phyloP scores from a whole-genome alignment of 2,888 invertebrate species.

The Terebella lapidaria region DNA sequence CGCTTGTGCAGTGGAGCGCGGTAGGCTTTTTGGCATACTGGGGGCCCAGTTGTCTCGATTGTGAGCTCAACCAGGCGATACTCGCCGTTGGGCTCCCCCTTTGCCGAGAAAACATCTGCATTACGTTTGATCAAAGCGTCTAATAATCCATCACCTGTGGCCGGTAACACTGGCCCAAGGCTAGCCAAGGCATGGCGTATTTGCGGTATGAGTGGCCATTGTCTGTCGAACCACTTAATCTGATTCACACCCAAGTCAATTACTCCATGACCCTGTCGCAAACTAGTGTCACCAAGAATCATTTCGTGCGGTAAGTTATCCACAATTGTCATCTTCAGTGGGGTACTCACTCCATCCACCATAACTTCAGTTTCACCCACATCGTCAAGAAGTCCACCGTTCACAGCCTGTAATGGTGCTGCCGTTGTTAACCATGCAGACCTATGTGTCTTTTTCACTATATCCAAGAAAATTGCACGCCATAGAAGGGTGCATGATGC shows the following conservation, averaged over 20 bases:
- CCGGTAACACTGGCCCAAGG: neutral
- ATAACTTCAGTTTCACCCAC: neutral
- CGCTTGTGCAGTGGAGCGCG: no score
- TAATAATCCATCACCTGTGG: neutral
- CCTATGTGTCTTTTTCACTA: neutral
- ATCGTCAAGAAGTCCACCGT: neutral
- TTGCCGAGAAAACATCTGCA: no score
- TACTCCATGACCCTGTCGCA: neutral
- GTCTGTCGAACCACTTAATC: neutral
- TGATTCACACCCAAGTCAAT: neutral
- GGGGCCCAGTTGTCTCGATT: no score
- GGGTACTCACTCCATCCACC: neutral
- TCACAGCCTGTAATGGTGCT: neutral
- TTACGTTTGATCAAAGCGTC: neutral
- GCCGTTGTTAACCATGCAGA: neutral
- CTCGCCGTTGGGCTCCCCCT: no score
- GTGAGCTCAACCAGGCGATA: no score
- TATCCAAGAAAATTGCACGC: neutral
- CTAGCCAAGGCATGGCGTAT: neutral
- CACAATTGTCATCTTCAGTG: neutral
- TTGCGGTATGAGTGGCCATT: neutral
- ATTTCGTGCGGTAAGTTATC: neutral
- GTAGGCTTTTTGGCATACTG: no score
- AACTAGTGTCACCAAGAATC: neutral
- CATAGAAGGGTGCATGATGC: conserved; percentile 1